Evolutionary conservation across 2,797 vertebrate genomes (phyloP).

Genomic region (Phataginus tetradactyla): DNA sequence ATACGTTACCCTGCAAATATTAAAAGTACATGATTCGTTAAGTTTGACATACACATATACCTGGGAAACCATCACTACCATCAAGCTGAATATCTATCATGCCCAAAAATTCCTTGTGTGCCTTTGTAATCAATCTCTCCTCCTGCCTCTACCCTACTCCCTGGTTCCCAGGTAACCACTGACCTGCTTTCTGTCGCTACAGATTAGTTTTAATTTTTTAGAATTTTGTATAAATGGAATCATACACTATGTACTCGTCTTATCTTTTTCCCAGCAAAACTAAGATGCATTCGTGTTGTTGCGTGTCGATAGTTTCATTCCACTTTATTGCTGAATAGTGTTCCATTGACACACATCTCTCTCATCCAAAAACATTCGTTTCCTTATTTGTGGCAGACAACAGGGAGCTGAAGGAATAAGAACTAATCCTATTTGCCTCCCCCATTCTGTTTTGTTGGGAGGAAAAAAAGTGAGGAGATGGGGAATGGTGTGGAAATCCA

Average conservation of each 20-base stretch:
- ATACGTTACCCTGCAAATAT: background rate
- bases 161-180: background rate
- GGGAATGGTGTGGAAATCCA: background rate
- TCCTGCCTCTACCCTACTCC: background rate
- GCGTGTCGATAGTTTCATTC: background rate
- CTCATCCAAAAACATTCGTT: background rate
- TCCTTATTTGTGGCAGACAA: background rate
- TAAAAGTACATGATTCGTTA: background rate
- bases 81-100: background rate
- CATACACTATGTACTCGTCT: background rate
- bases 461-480: accelerated
- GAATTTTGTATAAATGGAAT: background rate
- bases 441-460: background rate
- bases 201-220: background rate
- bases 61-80: background rate
- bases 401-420: background rate
- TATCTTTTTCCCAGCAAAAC: background rate
- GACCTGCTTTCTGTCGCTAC: background rate
- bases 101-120: background rate
- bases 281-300: background rate
- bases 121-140: background rate
- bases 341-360: accelerated
- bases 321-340: background rate
- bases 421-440: background rate
- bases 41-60: background rate